phyloP scores from a whole-genome alignment of 2,113 vertebrate genomes.

The Glareola pratincola region DNA sequence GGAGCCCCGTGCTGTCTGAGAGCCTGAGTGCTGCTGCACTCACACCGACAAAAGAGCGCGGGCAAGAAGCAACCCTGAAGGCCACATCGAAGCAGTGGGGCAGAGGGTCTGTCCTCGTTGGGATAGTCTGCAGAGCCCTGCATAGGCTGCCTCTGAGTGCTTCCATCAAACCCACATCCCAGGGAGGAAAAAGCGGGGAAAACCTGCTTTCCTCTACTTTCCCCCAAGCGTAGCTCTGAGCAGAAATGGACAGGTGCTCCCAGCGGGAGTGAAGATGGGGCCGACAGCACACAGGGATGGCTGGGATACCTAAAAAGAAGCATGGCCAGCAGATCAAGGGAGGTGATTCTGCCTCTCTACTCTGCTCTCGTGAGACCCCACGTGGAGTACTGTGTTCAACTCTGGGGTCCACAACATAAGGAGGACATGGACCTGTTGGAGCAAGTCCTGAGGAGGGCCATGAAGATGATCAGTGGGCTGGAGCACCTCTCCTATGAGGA shows the following conservation, averaged over 20 bases:
- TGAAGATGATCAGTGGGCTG: fast-evolving
- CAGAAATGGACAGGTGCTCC: not conserved
- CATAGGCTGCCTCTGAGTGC: not conserved
- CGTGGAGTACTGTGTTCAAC: fast-evolving
- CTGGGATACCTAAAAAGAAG: not conserved
- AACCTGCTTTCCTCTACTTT: not conserved
- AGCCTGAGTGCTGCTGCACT: not conserved
- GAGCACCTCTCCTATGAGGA: not conserved
- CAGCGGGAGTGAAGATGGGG: not conserved
- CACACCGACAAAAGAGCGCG: fast-evolving
- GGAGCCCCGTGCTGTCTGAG: not conserved
- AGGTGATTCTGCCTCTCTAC: not conserved
- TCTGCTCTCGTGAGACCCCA: not conserved
- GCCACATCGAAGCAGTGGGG: fast-evolving
- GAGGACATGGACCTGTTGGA: not conserved
- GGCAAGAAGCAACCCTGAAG: too few relatives aligned
- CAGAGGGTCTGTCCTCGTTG: not conserved
- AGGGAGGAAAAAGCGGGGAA: not conserved
- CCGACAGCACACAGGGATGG: too few relatives aligned
- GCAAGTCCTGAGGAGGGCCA: not conserved
- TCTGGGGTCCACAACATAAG: not conserved
- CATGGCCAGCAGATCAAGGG: fast-evolving
- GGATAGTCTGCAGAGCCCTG: not conserved
- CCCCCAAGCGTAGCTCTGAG: not conserved
- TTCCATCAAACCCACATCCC: not conserved